These are phyloP conservation scores for Drosophila helvetica DNA, from an alignment of 2,888 invertebrate species.

Conservation along the genomic window DNA sequence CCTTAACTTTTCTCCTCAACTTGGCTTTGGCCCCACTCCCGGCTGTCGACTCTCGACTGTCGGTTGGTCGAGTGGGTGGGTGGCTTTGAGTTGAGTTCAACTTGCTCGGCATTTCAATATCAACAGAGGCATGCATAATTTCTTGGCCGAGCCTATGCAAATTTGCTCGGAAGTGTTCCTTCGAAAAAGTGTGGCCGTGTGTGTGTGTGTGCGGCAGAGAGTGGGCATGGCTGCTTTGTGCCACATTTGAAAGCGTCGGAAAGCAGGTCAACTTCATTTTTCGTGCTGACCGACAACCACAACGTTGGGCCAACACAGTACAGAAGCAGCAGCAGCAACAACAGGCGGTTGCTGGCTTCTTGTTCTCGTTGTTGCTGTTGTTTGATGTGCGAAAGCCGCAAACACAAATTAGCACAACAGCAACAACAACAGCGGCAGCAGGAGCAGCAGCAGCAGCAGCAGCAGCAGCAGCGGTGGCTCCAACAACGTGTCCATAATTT, in stretches of 20 bases:
- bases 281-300: conserved; percentile 70
- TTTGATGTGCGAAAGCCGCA: conserved; percentile 70
- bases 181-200: conserved; percentile 9
- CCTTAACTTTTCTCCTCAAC: conserved; percentile 26
- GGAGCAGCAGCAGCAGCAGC: conserved; percentile 11
- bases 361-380: conserved; percentile 33
- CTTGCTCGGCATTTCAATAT: conserved; percentile 73
- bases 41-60: conserved; percentile 1
- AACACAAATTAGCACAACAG: conserved; percentile 74
- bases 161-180: conserved; percentile 62
- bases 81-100: conserved; percentile 54
- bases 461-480: conserved; percentile 12
- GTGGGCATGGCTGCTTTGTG: conserved; percentile 41
- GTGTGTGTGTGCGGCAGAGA: conserved; percentile 25
- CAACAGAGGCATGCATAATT: conserved; percentile 76
- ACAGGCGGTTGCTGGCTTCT: conserved; percentile 41
- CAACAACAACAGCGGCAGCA: conserved; percentile 15
- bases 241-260: conserved; percentile 58
- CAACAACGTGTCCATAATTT: conserved; percentile 67
- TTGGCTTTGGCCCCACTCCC: conserved; percentile 4
- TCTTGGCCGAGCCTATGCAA: conserved; percentile 56
- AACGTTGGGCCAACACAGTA: conserved; percentile 38
- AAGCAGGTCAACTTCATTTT: conserved; percentile 81
- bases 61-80: conserved; percentile 39
- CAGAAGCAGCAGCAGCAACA: conserved; percentile 35